Evolutionary conservation across 1,140 invertebrate species (phyloP), one percentile per base, ranked within the genome.

Genomic region (Drosophila busckii): DNA sequence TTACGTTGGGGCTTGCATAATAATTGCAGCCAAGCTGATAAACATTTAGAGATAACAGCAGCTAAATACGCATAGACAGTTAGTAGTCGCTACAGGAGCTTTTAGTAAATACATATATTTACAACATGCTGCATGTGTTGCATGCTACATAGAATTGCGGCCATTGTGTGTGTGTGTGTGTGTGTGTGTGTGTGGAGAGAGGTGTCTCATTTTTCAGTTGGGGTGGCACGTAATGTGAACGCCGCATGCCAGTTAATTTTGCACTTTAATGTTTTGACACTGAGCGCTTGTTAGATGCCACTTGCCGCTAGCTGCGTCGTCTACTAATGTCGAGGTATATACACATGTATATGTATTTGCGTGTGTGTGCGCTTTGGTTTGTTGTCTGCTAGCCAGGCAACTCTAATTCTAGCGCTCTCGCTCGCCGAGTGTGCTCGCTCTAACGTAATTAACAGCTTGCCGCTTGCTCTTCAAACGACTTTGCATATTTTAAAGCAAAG

Each of bases 231-330:
- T 38, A 29, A 61, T 61, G 55, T 61, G 38, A 42, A 55, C 42
- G 62, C 56, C 56, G 62, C 56, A 60, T 55, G 62, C 55, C 62
- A 49, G 56, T 65, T 65, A 54, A 65, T 61, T 65, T 45, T 61
- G 55, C 62, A 61, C 56, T 65, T 65, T 65, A 65, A 65, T 65
- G 62, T 61, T 65, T 49, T 55, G 62, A 54, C 56, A 54, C 56
- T 61, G 52, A 40, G 44, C 56, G 56, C 37, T 61, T 65, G 62
- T 65, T 65, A 65, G 41, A 61, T 38, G 48, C 55, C 61, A 64
- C 55, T 64, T 64, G 41, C 53, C 17, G 19, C 40, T 8, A 28
- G 26, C 37, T 7, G 6, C 15, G 17, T 10, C 5, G 15, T 31
- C 1, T 4, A 8, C 6, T 4, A n/a, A n/a, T n/a, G 12, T 15